A percentile compares a stretch with the other conserved stretches of the same genome.
Conservation (phyloP, 2,113 vertebrate species). For the Tupaia chinensis region DNA sequence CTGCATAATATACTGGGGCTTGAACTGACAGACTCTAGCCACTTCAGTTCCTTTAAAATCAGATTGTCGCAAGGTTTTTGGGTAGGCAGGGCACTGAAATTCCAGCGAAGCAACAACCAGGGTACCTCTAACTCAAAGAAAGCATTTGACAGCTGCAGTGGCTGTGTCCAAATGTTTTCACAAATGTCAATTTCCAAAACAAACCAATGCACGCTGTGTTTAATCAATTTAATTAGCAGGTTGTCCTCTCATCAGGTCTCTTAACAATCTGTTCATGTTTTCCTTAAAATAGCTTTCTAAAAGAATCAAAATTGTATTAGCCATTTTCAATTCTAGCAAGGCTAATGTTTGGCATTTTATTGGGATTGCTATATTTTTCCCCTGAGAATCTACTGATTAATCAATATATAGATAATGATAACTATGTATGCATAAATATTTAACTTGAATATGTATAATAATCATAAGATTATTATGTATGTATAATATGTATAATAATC, state of each 20-base stretch:
- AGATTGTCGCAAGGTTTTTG: not conserved
- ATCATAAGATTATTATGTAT: no score
- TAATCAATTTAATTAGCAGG: slow-evolving; percentile 27
- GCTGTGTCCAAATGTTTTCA: slow-evolving; percentile 1
- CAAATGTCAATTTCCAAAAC: slow-evolving; percentile 28
- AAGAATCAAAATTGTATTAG: not conserved
- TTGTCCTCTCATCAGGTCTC: not conserved
- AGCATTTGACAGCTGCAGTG: slow-evolving; percentile 1
- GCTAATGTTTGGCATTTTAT: not conserved
- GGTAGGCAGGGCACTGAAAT: not conserved
- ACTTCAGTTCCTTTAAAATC: not conserved
- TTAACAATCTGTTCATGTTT: slow-evolving; percentile 37
- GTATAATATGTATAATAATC: not conserved
- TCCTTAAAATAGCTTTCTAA: slow-evolving; percentile 25
- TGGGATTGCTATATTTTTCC: not conserved
- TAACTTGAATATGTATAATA: not conserved
- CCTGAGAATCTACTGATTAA: not conserved
- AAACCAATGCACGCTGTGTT: not conserved
- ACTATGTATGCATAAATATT: not conserved
- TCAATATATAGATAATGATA: not conserved
- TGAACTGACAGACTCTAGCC: not conserved
- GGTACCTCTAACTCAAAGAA: not conserved
- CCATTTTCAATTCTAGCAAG: not conserved
- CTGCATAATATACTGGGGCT: not conserved
- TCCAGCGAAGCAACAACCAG: no score